phyloP scores from a whole-genome alignment of 92 coral and sea anemone genomes.

The Meandrina meandrites region DNA sequence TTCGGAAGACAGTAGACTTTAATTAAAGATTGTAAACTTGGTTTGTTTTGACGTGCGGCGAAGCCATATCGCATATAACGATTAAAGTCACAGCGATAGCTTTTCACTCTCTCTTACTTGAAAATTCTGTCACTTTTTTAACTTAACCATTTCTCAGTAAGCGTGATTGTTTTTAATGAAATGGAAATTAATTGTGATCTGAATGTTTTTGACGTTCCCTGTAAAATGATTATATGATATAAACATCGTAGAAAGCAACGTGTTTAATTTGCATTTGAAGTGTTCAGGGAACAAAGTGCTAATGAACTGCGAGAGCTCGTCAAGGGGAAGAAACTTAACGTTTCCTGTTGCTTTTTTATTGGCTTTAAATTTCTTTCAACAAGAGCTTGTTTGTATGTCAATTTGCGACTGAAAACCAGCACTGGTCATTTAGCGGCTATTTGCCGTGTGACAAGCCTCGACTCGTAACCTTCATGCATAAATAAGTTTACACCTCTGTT shows the following conservation, averaged over 20 bases:
- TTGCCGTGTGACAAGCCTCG: not conserved
- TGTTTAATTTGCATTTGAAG: conserved; percentile 34
- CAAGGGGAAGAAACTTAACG: not conserved
- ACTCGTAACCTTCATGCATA: not conserved
- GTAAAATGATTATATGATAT: not conserved
- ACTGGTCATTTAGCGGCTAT: not conserved
- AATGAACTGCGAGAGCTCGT: not conserved
- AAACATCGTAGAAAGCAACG: not conserved
- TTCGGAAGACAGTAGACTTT: conserved; percentile 18
- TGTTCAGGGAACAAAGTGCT: conserved; percentile 7
- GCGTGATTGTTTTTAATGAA: not conserved
- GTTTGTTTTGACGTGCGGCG: conserved; percentile 47
- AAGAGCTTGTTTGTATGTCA: conserved; percentile 4
- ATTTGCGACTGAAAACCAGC: not conserved
- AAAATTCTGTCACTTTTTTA: not conserved
- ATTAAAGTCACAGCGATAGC: not conserved
- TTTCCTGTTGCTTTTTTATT: not conserved
- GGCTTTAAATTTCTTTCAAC: not conserved
- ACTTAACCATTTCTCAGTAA: not conserved
- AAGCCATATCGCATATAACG: conserved; percentile 14
- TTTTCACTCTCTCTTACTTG: not conserved
- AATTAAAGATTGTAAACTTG: conserved; percentile 40
- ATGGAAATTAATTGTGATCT: not conserved
- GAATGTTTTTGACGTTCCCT: conserved; percentile 6
- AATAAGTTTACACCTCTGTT: not conserved